Evolutionary conservation across 2,113 vertebrate species (phyloP).

Genomic region (Ibidorhyncha struthersii): DNA sequence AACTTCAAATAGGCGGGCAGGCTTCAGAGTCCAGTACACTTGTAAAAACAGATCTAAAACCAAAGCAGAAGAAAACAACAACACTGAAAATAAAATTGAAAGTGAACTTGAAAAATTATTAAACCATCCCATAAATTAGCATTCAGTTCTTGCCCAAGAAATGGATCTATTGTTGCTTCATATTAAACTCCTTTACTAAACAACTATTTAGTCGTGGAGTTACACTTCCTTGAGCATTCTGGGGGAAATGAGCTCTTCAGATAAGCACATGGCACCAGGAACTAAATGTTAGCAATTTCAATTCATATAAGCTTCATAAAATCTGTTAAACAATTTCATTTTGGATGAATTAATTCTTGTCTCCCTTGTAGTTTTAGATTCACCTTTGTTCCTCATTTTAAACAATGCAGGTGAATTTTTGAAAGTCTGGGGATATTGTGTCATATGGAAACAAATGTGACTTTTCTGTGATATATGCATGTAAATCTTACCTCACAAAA

Average conservation of each 20-base stretch:
- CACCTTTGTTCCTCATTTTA: background rate
- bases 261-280: slow-evolving; percentile 17
- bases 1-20: background rate
- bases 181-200: slow-evolving; percentile 43
- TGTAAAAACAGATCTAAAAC: slow-evolving; percentile 43
- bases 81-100: slow-evolving; percentile 17
- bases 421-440: background rate
- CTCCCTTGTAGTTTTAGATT: background rate
- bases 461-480: background rate
- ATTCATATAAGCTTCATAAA: background rate
- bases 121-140: slow-evolving; percentile 53
- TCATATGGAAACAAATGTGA: background rate
- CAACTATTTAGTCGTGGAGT: slow-evolving; percentile 38
- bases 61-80: slow-evolving; percentile 24
- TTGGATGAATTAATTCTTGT: background rate
- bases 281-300: slow-evolving; percentile 27
- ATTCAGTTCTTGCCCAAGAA: slow-evolving; percentile 39
- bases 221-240: slow-evolving; percentile 37
- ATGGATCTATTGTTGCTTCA: slow-evolving; percentile 37
- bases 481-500: background rate
- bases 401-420: background rate
- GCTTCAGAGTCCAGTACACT: slow-evolving; percentile 32
- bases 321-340: background rate
- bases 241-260: slow-evolving; percentile 12
- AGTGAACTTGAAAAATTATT: slow-evolving; percentile 60